Evolutionary conservation across 2,797 vertebrate genomes (phyloP).

Genomic region (Stomatorhinus walkeri): DNA sequence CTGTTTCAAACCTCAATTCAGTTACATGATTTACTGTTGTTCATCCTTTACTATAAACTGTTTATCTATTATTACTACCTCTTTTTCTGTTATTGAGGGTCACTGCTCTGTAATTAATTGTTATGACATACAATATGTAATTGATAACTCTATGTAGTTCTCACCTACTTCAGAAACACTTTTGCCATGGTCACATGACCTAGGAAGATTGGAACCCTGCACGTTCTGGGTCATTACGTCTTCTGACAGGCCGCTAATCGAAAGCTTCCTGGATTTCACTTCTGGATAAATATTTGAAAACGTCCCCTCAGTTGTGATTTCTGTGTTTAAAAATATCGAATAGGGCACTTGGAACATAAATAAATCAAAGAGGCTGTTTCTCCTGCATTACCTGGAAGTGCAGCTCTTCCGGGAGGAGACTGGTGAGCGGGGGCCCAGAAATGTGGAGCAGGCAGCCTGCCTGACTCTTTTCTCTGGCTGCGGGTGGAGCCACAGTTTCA

Average conservation of each 20-base stretch:
- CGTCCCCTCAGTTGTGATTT: slow-evolving; percentile 4
- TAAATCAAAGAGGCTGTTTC: not conserved
- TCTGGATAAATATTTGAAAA: not conserved
- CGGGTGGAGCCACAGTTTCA: not conserved
- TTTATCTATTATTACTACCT: not conserved
- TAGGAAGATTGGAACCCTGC: not conserved
- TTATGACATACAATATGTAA: not conserved
- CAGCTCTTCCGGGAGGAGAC: not conserved
- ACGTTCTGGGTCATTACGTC: not conserved
- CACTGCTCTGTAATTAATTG: not conserved
- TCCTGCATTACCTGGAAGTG: not conserved
- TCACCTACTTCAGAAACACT: not conserved
- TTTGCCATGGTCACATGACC: not conserved
- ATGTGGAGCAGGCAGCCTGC: not conserved
- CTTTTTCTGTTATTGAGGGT: not conserved
- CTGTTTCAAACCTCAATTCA: not conserved
- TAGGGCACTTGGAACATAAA: not conserved
- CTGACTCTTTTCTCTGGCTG: not conserved
- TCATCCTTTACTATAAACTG: not conserved
- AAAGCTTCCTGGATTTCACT: not conserved
- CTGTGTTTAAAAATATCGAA: slow-evolving; percentile 4
- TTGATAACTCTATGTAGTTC: not conserved
- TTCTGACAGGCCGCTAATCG: not conserved
- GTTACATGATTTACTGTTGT: not conserved
- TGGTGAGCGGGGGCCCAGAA: not conserved